phyloP scores from a whole-genome alignment of 2,113 vertebrate genomes.

The Sphaerodactylus townsendi region DNA sequence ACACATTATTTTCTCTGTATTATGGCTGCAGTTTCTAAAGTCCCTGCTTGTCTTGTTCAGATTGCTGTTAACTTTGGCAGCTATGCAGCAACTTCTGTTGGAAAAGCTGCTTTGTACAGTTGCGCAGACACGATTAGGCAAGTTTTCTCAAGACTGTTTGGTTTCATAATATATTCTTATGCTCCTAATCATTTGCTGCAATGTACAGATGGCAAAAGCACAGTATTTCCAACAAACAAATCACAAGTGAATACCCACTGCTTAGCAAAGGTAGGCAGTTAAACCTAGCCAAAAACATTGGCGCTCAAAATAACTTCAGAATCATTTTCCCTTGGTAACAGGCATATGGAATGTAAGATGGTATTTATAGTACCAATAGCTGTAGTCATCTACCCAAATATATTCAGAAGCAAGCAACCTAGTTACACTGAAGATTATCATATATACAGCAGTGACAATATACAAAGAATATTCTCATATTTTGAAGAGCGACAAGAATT shows the following conservation, averaged over 20 bases:
- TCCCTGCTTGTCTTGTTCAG: neutral
- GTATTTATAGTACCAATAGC: neutral
- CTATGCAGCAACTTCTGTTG: neutral
- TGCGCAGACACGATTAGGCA: neutral
- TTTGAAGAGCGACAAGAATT: neutral
- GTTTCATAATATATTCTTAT: slow-evolving; percentile 14
- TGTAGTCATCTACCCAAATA: neutral
- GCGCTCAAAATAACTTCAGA: slow-evolving; percentile 8
- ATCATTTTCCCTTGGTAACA: slow-evolving; percentile 1
- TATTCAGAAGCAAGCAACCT: neutral
- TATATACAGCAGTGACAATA: neutral
- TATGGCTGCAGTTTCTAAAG: neutral
- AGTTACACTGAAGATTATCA: neutral
- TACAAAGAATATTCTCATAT: neutral
- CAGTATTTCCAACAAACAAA: slow-evolving; percentile 30
- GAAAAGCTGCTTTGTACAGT: neutral
- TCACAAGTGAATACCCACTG: slow-evolving; percentile 10
- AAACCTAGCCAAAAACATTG: slow-evolving; percentile 14
- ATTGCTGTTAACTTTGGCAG: neutral
- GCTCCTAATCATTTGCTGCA: slow-evolving; percentile 8
- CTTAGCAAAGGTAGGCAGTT: slow-evolving; percentile 25
- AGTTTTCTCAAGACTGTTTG: slow-evolving; percentile 4
- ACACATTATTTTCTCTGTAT: neutral
- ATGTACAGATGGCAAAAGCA: slow-evolving; percentile 12
- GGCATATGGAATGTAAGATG: slow-evolving; percentile 6